Evolutionary conservation across 1,140 invertebrate genomes (phyloP), one percentile per base, ranked within the genome.

Genomic region (Vollenhovia emeryi): DNA sequence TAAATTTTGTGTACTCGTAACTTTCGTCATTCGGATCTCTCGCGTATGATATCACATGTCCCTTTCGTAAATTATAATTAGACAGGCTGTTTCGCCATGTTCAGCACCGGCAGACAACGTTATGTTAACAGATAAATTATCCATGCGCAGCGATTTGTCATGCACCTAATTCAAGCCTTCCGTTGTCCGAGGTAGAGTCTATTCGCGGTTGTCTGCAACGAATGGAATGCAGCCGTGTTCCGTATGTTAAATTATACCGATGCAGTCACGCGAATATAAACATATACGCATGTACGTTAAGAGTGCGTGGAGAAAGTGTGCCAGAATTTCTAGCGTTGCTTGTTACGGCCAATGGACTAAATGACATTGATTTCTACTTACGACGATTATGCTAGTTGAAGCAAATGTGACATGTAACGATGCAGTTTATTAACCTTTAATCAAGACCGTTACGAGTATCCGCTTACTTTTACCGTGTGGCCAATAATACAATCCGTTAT

Each of bases 211-310:
- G 55, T 84, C 71, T 82, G 52, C 36, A 43, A 30, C 30, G 55
- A 76, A 76, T 62, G 33, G 55, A 75, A 71, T 64, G 69, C 85
- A 74, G 45, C 30, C 27, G 6, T 55, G 9, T 73, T 73, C 36
- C 48, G 2, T 86, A 84, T 48, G 66, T 62, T 86, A 88, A 88
- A 85, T 85, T 76, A 86, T 85, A 87, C 24, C 9, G 27, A 36
- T 76, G 69, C 21, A 27, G 4, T 15, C 7, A n/a, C 9, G 1
- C 24, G 48, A n/a, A 68, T 50, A 66, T 48, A 27, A 45, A 43
- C 45, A n/a, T 50, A 30, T 24, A 36, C 15, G 18, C 1, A 68
- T 6, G n/a, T 50, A 5, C 0, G n/a, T 83, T 73, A 59, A 43
- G 15, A 18, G 6, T 36, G 24, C 6, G n/a, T 30, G 59, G 5